Base-by-base conservation (phyloP, 2,797 vertebrate genomes). In the Poecilia velifera region DNA sequence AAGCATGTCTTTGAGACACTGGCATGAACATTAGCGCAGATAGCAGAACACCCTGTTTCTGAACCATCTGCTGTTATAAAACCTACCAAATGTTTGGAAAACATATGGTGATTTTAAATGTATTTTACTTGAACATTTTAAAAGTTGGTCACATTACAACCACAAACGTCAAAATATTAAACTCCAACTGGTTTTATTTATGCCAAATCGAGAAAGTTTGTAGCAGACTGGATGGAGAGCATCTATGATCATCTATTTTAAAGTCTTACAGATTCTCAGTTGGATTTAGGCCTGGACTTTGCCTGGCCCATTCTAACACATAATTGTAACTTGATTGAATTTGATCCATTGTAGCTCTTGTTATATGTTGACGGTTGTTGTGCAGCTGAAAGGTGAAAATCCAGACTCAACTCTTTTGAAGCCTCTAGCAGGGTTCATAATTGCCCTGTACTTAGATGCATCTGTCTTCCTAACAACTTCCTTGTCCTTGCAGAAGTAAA, bases 41-140 rank as follows among this genome's bases (percentile, higher is more conserved):
- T 74, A 75, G 72, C 71, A 76, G 59, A 55, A 45, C 31, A 72
- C 59, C 64, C 79, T 76, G 45, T 85, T 55, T 76, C 53, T 45
- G 13, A 71, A 14, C 25, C 12, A 71, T 14, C 22, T 43, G 41
- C 5, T n/a, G 20, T 45, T 45, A n/a, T n/a, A 70, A 70, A 43
- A 70, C 41, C 66, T 70, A 68, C 36, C 20, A 43, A n/a, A 25
- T 43, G 2, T 41, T 70, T 70, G 25, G 22, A 14, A 43, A 43
- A 45, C 25, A 14, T 45, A 22, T 1, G 43, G 9, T 1, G 10
- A 46, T 28, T 16, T 45, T 12, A 28, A 68, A 68, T 41, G 39
- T 10, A 10, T 66, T 36, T 18, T 36, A 20, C 62, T 34, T 62
- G 13, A 62, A 34, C 2, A 53, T 53, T 53, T 53, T 53, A 53